Evolutionary conservation across 2,888 invertebrate genomes (phyloP).

Genomic region (Troilus luridus): DNA sequence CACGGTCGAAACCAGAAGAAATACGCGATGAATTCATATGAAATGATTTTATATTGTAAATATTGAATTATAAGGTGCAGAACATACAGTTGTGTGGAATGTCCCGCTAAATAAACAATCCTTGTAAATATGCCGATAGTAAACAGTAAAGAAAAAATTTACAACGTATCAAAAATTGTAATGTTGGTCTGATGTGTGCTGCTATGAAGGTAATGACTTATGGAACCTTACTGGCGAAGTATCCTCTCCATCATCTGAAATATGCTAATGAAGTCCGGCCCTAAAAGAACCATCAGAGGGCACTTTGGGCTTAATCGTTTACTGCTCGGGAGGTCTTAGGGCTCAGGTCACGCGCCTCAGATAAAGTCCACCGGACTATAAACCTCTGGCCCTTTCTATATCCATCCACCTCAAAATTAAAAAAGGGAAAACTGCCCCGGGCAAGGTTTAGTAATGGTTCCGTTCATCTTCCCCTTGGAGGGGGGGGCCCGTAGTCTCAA

Average conservation of each 20-base stretch:
- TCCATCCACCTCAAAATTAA: constrained; percentile 42
- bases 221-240: background rate
- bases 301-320: constrained; percentile 19
- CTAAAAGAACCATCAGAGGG: constrained; percentile 40
- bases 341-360: constrained; percentile 37
- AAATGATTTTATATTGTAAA: no score
- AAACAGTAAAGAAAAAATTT: background rate
- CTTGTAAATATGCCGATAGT: no score
- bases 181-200: background rate
- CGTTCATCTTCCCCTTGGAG: background rate
- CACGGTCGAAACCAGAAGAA: no score
- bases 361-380: constrained; percentile 36
- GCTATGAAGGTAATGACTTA: constrained; percentile 7
- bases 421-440: constrained; percentile 10
- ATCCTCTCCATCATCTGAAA: background rate
- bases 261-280: constrained; percentile 32
- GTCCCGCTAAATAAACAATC: no score
- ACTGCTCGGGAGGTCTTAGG: background rate
- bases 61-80: no score
- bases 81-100: no score
- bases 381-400: constrained; percentile 12
- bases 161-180: background rate
- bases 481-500: background rate
- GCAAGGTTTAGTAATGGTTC: constrained; percentile 25
- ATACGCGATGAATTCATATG: no score